Evolutionary conservation across 2,888 invertebrate genomes (phyloP).

Genomic region (Drosophila pseudotakahashii): DNA sequence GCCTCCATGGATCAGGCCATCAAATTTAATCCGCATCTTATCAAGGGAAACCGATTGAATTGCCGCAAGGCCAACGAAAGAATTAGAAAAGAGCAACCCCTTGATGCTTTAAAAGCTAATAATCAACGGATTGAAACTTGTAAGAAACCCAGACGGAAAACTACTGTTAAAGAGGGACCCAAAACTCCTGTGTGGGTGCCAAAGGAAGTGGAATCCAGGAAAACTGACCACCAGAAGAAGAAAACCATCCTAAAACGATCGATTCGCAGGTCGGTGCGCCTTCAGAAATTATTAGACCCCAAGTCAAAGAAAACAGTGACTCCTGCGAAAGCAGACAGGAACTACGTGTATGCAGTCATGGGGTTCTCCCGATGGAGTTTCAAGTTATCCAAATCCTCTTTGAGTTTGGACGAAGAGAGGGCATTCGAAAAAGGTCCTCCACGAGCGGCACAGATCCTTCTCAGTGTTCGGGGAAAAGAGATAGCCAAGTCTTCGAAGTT

Average conservation of each 20-base stretch:
- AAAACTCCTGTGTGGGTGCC: not conserved
- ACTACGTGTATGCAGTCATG: not conserved
- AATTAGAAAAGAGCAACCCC: not conserved
- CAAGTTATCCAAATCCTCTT: not conserved
- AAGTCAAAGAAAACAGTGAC: not conserved
- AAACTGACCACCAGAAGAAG: too few species aligned
- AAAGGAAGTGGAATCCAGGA: not conserved
- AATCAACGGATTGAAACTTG: not conserved
- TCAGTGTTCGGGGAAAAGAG: not conserved
- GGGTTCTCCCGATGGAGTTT: conserved; percentile 1
- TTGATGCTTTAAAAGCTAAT: too few species aligned
- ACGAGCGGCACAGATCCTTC: not conserved
- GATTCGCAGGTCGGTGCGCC: not conserved
- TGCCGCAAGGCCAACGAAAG: conserved; percentile 2
- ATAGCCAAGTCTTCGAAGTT: not conserved
- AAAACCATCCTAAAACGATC: not conserved
- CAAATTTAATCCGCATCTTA: conserved; percentile 13
- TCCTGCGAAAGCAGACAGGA: not conserved
- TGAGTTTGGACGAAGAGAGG: not conserved
- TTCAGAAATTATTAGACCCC: not conserved
- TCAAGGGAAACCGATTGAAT: not conserved
- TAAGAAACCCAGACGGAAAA: not conserved
- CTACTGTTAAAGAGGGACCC: too few species aligned
- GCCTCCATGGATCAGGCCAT: conserved; percentile 12
- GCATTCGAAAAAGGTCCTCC: not conserved